Evolutionary conservation across 2,888 invertebrate species (phyloP).

Genomic region (Drosophila hamatofila): DNA sequence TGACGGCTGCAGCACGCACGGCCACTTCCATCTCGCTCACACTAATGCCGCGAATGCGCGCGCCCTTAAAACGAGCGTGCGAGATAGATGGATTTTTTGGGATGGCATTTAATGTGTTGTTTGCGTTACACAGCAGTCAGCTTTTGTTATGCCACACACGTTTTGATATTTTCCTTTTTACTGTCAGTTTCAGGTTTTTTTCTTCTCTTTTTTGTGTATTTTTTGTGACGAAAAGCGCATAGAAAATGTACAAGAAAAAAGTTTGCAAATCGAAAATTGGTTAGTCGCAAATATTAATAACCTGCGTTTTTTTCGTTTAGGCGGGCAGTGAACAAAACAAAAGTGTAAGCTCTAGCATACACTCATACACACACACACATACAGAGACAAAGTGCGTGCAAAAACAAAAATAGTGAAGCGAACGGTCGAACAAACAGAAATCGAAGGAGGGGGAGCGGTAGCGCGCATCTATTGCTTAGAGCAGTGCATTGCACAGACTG

Average conservation of each 20-base stretch:
- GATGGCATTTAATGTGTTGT: slow-evolving; percentile 56
- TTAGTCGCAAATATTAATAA: slow-evolving; percentile 12
- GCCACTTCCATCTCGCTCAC: slow-evolving; percentile 73
- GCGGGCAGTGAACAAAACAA: slow-evolving; percentile 30
- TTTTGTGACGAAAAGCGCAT: slow-evolving; percentile 75
- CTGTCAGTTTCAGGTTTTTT: slow-evolving; percentile 60
- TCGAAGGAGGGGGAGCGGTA: slow-evolving; percentile 34
- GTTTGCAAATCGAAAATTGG: slow-evolving; percentile 44
- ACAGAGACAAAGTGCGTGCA: slow-evolving; percentile 63
- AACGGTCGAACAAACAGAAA: slow-evolving; percentile 27
- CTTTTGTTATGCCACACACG: slow-evolving; percentile 48
- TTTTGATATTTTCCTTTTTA: slow-evolving; percentile 74
- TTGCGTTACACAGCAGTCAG: slow-evolving; percentile 56
- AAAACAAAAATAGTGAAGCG: slow-evolving; percentile 57
- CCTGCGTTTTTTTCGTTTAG: slow-evolving; percentile 30
- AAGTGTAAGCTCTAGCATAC: slow-evolving; percentile 11
- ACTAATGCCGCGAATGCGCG: slow-evolving; percentile 61
- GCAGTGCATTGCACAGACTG: slow-evolving; percentile 76
- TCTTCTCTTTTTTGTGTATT: slow-evolving; percentile 73
- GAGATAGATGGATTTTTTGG: slow-evolving; percentile 66
- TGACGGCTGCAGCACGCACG: slow-evolving; percentile 58
- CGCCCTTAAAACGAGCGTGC: slow-evolving; percentile 75
- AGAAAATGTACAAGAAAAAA: slow-evolving; percentile 63
- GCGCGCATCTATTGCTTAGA: slow-evolving; percentile 64
- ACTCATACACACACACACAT: slow-evolving; percentile 42